phyloP scores from a whole-genome alignment of 2,888 invertebrate species.

The Epiperipatus broadwayi region DNA sequence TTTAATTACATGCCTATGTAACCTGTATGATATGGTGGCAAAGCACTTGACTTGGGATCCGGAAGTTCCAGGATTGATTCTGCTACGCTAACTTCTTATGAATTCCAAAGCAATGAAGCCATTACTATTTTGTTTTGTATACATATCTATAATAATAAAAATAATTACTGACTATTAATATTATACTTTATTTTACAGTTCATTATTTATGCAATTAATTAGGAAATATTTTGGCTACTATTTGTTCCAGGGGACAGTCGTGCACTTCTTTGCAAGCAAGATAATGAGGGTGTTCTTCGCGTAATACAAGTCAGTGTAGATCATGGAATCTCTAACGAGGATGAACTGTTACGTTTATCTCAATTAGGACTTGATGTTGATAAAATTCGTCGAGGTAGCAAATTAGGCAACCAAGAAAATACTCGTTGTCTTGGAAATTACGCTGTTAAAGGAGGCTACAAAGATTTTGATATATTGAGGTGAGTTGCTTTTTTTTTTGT shows the following conservation, averaged over 20 bases:
- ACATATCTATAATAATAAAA: no score
- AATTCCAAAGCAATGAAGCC: no score
- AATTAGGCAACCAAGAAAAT: slow-evolving; percentile 53
- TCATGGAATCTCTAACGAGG: slow-evolving; percentile 64
- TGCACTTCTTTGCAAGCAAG: slow-evolving; percentile 58
- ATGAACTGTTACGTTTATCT: slow-evolving; percentile 54
- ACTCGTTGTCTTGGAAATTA: slow-evolving; percentile 75
- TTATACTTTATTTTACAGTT: no score
- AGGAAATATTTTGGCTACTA: slow-evolving; percentile 8
- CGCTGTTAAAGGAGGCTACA: slow-evolving; percentile 61
- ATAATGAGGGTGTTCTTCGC: slow-evolving; percentile 49
- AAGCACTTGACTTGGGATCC: no score
- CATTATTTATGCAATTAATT: no score
- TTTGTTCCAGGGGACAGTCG: slow-evolving; percentile 42
- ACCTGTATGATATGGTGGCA: no score
- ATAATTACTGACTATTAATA: no score
- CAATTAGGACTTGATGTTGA: slow-evolving; percentile 53
- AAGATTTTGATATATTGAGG: slow-evolving; percentile 53
- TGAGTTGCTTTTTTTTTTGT: slow-evolving; percentile 16
- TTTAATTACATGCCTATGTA: no score
- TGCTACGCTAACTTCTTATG: no score
- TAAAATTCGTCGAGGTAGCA: slow-evolving; percentile 42
- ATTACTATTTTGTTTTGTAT: no score
- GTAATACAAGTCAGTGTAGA: slow-evolving; percentile 64
- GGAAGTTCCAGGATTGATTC: no score